Percentiles rank a stretch among this genome's conserved stretches.
These are phyloP conservation scores for Leptinotarsa haldemani DNA, from an alignment of 2,888 invertebrate species.

Conservation along the genomic window DNA sequence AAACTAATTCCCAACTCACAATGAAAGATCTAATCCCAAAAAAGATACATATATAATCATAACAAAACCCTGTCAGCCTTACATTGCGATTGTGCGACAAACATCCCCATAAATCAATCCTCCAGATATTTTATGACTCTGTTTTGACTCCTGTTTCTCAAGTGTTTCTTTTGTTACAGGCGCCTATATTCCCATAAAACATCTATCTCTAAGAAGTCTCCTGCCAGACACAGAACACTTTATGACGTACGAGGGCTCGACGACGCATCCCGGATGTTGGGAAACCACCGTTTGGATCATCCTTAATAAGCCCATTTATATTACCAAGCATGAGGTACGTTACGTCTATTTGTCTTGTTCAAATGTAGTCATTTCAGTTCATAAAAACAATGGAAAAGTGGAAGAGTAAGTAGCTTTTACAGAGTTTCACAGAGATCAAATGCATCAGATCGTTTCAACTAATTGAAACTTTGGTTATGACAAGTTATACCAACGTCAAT, in stretches of 20 bases:
- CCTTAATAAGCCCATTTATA: slow-evolving; percentile 97
- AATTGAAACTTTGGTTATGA: too few relatives aligned
- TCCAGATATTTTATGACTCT: slow-evolving; percentile 10
- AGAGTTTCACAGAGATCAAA: too few relatives aligned
- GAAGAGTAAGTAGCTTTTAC: neutral
- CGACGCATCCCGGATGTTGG: slow-evolving; percentile 98
- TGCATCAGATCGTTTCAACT: too few relatives aligned
- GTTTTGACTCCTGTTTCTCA: slow-evolving; percentile 19
- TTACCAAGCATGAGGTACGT: slow-evolving; percentile 93
- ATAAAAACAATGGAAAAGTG: neutral
- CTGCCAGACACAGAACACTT: slow-evolving; percentile 94
- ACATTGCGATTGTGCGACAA: neutral
- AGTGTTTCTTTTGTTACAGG: slow-evolving; percentile 69
- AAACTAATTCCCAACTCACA: too few relatives aligned
- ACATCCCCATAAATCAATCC: slow-evolving; percentile 15
- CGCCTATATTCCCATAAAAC: slow-evolving; percentile 83
- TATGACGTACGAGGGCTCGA: slow-evolving; percentile 98
- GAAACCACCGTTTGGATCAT: slow-evolving; percentile 99
- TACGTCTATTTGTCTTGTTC: slow-evolving; percentile 29
- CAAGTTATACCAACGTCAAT: too few relatives aligned
- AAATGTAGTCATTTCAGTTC: too few relatives aligned
- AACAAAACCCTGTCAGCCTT: neutral
- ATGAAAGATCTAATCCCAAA: neutral
- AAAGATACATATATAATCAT: neutral
- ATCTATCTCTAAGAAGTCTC: slow-evolving; percentile 85